Base-by-base conservation (phyloP, 2,888 invertebrate genomes). In the Pherbina coryleti region DNA sequence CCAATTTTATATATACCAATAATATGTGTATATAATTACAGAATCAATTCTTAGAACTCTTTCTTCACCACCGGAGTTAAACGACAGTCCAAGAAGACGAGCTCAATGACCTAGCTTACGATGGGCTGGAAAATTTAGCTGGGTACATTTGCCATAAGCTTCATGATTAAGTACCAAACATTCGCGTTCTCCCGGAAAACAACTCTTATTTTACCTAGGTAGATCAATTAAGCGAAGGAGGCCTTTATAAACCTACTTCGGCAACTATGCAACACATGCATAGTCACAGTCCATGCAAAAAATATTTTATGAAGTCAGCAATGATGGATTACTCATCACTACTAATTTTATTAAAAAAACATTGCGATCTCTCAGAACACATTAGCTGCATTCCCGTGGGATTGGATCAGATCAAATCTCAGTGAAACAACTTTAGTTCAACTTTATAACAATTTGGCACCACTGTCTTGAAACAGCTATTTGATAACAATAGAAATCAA, bases 81-180 rank as follows among this genome's bases (percentile, higher is more conserved):
- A 37, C 37, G 8, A 71, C n/a, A 22, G 49, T 51, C 7, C 53
- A 69, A 11, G 77, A 77, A 17, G 74, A 78, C 2, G 57, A 77
- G 22, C 22, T 80, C 5, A 69, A 73, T 9, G 7, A 28, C 17
- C 55, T 78, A 44, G 76, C 70, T 9, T 67, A 75, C 49, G 77
- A 78, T 49, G 71, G 77, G 0, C 31, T 79, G n/a, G 79, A 78
- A 78, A 79, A 79, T 75, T 55, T 79, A 53, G 76, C 76, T 34
- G 78, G 76, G 0, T 80, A 78, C 34, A 78, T 79, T 62, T 76
- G 79, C 64, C 71, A 79, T 55, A 76, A 69, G 19, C 62, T 73
- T 53, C 9, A 28, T 14, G 53, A 77, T 28, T 19, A 67, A 14
- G 44, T 74, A 5, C 28, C 73, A 25, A 28, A 73, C n/a, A 77